phyloP scores from a whole-genome alignment of 2,113 vertebrate genomes.

The Haliaeetus leucogaster region DNA sequence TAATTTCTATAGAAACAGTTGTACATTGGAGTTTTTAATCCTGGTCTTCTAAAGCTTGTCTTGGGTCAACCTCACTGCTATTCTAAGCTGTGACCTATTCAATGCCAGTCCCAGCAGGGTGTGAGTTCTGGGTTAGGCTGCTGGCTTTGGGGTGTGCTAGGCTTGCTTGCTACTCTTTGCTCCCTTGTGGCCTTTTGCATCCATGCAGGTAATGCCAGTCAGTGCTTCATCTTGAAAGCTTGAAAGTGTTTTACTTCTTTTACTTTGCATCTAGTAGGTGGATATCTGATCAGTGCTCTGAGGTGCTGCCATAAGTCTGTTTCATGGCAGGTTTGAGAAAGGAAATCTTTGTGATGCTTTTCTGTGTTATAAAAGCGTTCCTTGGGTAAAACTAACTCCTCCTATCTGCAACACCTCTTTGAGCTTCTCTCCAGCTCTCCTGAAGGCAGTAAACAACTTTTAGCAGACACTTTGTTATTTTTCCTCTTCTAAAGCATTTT shows the following conservation, averaged over 20 bases:
- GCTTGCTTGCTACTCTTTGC: neutral
- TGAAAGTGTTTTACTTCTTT: neutral
- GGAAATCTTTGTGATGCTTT: neutral
- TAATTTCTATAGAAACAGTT: neutral
- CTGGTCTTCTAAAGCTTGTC: neutral
- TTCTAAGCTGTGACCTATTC: neutral
- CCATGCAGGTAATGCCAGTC: neutral
- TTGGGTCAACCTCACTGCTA: neutral
- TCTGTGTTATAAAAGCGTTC: neutral
- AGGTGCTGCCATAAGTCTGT: neutral
- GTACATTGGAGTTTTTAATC: neutral
- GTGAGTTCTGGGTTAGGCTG: neutral
- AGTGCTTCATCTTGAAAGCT: neutral
- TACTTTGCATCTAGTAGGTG: neutral
- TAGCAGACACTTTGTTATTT: neutral
- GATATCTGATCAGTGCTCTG: neutral
- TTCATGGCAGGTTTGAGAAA: neutral
- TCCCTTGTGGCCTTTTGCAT: neutral
- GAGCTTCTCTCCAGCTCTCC: neutral
- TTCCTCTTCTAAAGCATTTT: neutral
- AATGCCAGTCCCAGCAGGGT: too few relatives aligned
- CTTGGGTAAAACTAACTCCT: neutral
- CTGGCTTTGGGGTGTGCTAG: neutral
- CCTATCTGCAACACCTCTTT: neutral
- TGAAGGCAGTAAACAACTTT: neutral